Conservation (phyloP, 2,113 vertebrate genomes). For the Callorhinus ursinus region DNA sequence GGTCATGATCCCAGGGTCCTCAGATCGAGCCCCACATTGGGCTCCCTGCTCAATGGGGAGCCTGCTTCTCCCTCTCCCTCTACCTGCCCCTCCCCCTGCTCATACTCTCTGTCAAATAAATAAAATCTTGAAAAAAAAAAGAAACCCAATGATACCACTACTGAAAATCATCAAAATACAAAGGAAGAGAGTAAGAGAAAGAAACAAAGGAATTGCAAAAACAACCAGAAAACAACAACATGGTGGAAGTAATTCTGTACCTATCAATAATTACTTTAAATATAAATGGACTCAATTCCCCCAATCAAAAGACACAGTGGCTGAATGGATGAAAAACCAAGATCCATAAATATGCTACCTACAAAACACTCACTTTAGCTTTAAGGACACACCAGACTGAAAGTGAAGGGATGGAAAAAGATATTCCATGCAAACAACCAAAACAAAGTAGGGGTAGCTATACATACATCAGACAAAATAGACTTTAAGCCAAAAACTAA, state of each 20-base stretch:
- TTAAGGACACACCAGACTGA: background rate
- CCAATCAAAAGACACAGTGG: background rate
- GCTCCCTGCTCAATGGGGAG: background rate
- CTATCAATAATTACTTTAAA: background rate
- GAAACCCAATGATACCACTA: background rate
- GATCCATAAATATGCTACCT: background rate
- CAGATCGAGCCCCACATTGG: background rate
- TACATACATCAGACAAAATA: background rate
- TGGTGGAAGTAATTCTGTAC: background rate
- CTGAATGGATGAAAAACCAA: background rate
- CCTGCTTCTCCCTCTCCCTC: background rate
- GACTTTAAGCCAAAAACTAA: background rate
- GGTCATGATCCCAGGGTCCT: background rate
- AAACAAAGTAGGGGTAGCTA: background rate
- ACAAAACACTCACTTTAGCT: background rate
- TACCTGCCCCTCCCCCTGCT: background rate
- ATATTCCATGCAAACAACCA: background rate
- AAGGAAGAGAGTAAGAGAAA: background rate
- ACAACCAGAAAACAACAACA: background rate
- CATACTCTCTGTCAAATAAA: background rate
- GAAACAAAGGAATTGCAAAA: background rate
- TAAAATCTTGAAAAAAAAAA: background rate
- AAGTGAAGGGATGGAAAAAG: background rate
- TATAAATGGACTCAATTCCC: background rate
- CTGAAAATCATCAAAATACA: background rate